Conservation (phyloP, 2,113 vertebrate species). For the Leptodactylus fuscus region DNA sequence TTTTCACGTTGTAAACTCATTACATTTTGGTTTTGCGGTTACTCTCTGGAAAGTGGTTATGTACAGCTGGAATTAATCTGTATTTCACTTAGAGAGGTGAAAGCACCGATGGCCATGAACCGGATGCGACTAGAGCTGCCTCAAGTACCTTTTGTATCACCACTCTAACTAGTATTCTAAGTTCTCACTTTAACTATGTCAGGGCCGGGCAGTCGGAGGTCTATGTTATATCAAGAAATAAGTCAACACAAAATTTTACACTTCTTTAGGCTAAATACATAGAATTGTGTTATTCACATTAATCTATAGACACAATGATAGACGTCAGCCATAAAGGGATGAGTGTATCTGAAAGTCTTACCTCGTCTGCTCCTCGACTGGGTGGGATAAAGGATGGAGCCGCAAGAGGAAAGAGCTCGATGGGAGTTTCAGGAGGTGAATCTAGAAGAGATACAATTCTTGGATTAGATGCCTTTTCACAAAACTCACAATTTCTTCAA, state of each 20-base stretch:
- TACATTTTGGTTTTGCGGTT: too few relatives aligned
- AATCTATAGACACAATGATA: background rate
- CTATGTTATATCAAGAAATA: background rate
- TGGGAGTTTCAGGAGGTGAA: background rate
- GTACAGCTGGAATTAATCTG: too few relatives aligned
- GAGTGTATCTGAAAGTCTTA: background rate
- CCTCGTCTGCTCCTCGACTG: conserved; percentile 14
- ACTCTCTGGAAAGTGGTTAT: too few relatives aligned
- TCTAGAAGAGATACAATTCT: conserved; percentile 9
- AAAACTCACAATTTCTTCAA: background rate
- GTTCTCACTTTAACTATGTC: background rate
- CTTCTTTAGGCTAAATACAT: background rate
- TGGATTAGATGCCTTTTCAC: too few relatives aligned
- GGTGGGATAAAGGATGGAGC: conserved; percentile 33
- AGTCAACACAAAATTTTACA: background rate
- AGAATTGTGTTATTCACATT: background rate
- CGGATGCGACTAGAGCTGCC: too few relatives aligned
- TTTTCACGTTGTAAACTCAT: too few relatives aligned
- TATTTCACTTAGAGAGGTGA: too few relatives aligned
- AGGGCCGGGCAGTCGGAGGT: background rate
- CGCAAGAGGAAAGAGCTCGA: conserved; percentile 8
- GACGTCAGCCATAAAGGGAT: background rate
- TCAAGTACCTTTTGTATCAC: too few relatives aligned
- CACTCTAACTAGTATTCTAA: too few relatives aligned
- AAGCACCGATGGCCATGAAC: too few relatives aligned